These are phyloP conservation scores for Capra hircus DNA, from an alignment of 2,113 vertebrate species.

Conservation along the genomic window DNA sequence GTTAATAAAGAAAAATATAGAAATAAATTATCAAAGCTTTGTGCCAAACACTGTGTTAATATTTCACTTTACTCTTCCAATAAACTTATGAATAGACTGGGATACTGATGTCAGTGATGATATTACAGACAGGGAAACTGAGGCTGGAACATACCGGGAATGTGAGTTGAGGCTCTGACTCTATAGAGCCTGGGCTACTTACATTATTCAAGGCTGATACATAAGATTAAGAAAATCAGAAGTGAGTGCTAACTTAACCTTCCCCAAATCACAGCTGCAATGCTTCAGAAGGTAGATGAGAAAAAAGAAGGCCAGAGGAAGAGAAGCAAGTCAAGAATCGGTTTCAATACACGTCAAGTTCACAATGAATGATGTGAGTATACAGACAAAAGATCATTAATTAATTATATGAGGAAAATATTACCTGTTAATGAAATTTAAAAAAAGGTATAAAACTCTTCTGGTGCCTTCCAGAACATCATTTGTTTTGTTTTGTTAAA, in stretches of 20 bases:
- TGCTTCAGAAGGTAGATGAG: neutral
- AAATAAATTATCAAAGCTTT: neutral
- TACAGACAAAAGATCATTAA: neutral
- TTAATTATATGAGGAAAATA: neutral
- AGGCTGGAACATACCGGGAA: neutral
- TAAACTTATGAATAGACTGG: neutral
- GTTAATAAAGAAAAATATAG: neutral
- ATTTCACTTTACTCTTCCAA: neutral
- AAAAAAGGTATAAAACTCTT: neutral
- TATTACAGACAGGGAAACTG: neutral
- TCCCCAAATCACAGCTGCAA: neutral
- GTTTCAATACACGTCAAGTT: neutral
- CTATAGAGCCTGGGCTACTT: neutral
- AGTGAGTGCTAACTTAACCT: neutral
- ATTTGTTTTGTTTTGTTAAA: neutral
- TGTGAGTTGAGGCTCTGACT: neutral
- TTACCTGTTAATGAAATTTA: neutral
- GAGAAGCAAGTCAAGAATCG: neutral
- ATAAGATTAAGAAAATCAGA: neutral
- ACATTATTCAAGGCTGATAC: neutral
- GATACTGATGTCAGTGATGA: neutral
- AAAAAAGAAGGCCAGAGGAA: neutral
- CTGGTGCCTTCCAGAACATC: neutral
- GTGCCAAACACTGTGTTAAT: neutral
- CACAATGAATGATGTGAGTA: neutral